These are phyloP conservation scores for Pseudomugil gertrudae DNA, from an alignment of 2,797 vertebrate genomes.

Conservation along the genomic window DNA sequence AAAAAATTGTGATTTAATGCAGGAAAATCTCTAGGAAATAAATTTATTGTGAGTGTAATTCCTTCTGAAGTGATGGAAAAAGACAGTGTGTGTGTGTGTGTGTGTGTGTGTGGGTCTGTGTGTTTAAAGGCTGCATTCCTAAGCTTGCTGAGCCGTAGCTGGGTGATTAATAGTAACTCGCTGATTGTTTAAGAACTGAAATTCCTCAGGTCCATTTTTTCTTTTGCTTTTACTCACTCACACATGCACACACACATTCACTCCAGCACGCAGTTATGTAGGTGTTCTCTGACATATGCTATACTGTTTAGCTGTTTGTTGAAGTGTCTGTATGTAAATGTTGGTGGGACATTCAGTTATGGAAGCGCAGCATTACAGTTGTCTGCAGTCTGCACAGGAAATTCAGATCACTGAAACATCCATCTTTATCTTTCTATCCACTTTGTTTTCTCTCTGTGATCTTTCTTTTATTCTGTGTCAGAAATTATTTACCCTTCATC, in stretches of 20 bases:
- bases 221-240: conserved; percentile 25
- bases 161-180: conserved; percentile 83
- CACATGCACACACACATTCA: conserved; percentile 4
- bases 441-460: conserved; percentile 5
- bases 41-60: not conserved
- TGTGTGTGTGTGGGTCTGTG: too few species aligned
- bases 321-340: not conserved
- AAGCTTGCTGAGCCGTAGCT: conserved; percentile 81
- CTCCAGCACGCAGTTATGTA: conserved; percentile 3
- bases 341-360: conserved; percentile 29
- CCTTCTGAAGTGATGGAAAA: conserved; percentile 12
- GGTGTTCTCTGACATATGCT: conserved; percentile 14
- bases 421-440: conserved; percentile 37
- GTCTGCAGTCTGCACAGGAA: conserved; percentile 54
- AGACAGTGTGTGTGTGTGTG: conserved; percentile 17
- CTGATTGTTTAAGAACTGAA: conserved; percentile 79
- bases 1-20: too few species aligned
- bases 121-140: conserved; percentile 87
- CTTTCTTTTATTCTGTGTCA: too few species aligned
- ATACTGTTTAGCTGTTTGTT: not conserved
- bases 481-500: too few species aligned
- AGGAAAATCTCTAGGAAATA: not conserved
- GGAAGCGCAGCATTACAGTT: conserved; percentile 43
- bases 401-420: conserved; percentile 61
- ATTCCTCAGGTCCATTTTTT: conserved; percentile 62